Base-by-base conservation (phyloP, 2,888 invertebrate species). In the Ceramica pisi region DNA sequence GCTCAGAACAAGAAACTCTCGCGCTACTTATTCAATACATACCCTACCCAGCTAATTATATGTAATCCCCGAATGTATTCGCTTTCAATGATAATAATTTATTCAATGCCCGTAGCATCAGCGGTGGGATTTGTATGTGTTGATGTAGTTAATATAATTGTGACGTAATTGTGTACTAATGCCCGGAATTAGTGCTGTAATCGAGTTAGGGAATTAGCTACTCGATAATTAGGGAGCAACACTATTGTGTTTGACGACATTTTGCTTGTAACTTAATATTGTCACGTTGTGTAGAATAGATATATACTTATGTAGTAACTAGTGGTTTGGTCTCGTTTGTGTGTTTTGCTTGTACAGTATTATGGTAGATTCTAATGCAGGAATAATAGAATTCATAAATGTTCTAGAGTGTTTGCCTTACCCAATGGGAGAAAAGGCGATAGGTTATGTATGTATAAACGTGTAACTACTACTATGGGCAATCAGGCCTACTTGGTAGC, bases 121-220 rank as follows among this genome's bases (percentile, higher is more conserved):
- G 69, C 67, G 70, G 46, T 66, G 66, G 67, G 74, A 84, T 69
- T 78, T 68, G 67, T 71, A 72, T 67, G 78, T 79, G 84, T 82
- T 67, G 77, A 79, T 80, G 66, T 80, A 82, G 75, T 82, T 82
- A 85, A 62, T 78, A 78, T 68, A 73, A 77, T 78, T 61, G 71
- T 73, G 72, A 74, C 63, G 59, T 82, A 77, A 84, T 85, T 76
- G 74, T 51, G 59, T 57, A 77, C 72, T 81, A 82, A 85, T 82
- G 65, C 44, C 0, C 7, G 31, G 65, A 71, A 83, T 82, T 82
- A 78, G 67, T 31, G 70, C 19, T 71, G 64, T 79, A 80, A 85
- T 85, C 23, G 67, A 73, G 72, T 80, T 78, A 78, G 19, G 5
- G 71, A 73, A 81, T 83, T 85, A 83, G 64, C 60, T 50, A 38